Evolutionary conservation across 2,888 invertebrate species (phyloP), one percentile per base, ranked within the genome.

Genomic region (Gibbula magus): DNA sequence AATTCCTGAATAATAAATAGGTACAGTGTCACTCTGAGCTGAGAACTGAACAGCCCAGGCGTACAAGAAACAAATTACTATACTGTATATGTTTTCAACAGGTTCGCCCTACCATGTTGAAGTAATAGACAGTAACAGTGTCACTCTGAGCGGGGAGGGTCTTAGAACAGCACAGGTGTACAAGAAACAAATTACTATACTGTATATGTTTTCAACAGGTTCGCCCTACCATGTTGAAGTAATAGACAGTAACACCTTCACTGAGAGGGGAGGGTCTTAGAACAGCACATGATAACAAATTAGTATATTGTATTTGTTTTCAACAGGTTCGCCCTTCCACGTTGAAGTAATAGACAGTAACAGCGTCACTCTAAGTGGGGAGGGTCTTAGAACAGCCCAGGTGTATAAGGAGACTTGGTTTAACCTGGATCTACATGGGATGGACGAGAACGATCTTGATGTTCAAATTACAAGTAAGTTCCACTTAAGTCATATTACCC

Each of bases 401-500:
- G 93, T 93, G 54, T 94, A 93, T 77, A 90, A 91, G 20, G 90
- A 91, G 29, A 93, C 94, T 22, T 91, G 90, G 81, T 93, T 94
- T 86, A 93, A 93, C 78, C 90, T 94, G 78, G 93, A 94, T 84
- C 93, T 94, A 8, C 82, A 92, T 92, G 83, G 94, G 92, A 83
- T 87, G 81, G 90, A 93, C n/a, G 93, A 93, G 25, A 93, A 93
- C 20, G 94, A 94, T 66, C 89, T 94, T 52, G 93, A 94, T 82
- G 93, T 94, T 80, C 91, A 88, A 78, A 93, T 95, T 22, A 94
- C 93, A 61, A 94, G 95, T 94, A 89, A 89, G 86, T 84, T 56
- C 1, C 74, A 45, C n/a, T 67, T 54, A n/a, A n/a, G n/a, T n/a
- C n/a, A n/a, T n/a, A n/a, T n/a, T n/a, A n/a, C n/a, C n/a, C n/a